phyloP scores from a whole-genome alignment of 37 sponge, comb jelly and placozoan genomes.

The Aphrocallistes beatrix region DNA sequence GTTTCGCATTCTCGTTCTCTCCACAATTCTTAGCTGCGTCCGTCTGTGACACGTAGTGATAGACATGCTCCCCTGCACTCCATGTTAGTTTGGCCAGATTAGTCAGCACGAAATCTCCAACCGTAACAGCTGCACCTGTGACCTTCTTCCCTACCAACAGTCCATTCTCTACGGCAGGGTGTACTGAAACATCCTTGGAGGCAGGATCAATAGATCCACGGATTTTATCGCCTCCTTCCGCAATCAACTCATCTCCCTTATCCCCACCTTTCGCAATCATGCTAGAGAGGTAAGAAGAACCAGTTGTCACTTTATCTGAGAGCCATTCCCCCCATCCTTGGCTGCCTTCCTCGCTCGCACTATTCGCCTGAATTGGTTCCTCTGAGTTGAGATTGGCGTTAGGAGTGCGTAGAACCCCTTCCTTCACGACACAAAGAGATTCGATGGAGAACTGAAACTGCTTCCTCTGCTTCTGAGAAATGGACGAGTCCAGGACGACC shows the following conservation, averaged over 20 bases:
- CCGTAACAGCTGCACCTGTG: neutral
- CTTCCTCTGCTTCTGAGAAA: neutral
- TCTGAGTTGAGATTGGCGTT: neutral
- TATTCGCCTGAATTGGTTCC: neutral
- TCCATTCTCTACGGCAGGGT: neutral
- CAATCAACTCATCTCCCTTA: neutral
- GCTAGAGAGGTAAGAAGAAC: neutral
- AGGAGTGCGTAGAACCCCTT: neutral
- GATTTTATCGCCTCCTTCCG: neutral
- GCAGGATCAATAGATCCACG: neutral
- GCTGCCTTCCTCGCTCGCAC: neutral
- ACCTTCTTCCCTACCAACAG: constrained; percentile 6
- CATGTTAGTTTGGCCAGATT: neutral
- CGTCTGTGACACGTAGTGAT: neutral
- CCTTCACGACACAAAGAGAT: neutral
- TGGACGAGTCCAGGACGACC: neutral
- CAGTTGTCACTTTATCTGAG: neutral
- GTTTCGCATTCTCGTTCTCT: neutral
- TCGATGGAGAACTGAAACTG: neutral
- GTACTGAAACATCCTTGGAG: neutral
- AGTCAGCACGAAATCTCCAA: neutral
- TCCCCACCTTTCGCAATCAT: neutral
- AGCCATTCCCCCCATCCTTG: neutral
- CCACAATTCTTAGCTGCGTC: neutral
- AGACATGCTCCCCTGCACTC: neutral